Percentiles rank a stretch among this genome's conserved stretches.
These are phyloP conservation scores for Deilephila porcellus DNA, from an alignment of 2,888 invertebrate species.

Conservation along the genomic window DNA sequence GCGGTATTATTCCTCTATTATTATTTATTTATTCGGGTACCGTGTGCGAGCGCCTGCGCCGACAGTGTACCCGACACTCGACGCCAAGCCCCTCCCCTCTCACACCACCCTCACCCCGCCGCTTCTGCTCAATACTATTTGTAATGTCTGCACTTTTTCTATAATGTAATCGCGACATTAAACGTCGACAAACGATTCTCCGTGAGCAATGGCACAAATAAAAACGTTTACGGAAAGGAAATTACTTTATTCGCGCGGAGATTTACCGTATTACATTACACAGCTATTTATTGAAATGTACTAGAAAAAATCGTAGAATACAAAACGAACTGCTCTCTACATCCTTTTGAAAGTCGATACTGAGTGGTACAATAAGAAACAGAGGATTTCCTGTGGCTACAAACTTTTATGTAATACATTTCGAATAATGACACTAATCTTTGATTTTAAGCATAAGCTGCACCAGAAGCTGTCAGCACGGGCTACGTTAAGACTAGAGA, in stretches of 20 bases:
- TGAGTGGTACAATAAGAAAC: too few species aligned
- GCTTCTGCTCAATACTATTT: not conserved
- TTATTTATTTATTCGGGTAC: slow-evolving; percentile 23
- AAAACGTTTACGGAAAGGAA: slow-evolving; percentile 11
- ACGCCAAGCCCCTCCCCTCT: not conserved
- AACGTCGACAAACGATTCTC: slow-evolving; percentile 21
- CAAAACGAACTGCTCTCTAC: too few species aligned
- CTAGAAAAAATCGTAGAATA: too few species aligned
- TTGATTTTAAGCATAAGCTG: too few species aligned
- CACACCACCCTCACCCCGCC: not conserved
- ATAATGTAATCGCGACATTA: slow-evolving; percentile 24
- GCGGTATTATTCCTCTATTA: slow-evolving; percentile 23
- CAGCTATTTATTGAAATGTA: slow-evolving; percentile 1
- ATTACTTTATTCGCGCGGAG: not conserved
- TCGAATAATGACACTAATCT: too few species aligned
- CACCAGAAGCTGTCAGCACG: too few species aligned
- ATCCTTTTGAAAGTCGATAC: too few species aligned
- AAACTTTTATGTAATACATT: too few species aligned
- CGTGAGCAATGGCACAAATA: not conserved
- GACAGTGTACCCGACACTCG: slow-evolving; percentile 14
- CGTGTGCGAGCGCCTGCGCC: slow-evolving; percentile 4
- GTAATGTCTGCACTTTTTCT: slow-evolving; percentile 14
- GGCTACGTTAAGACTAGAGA: not conserved
- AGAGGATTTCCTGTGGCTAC: too few species aligned
- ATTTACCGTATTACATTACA: not conserved